Evolutionary conservation across 2,113 vertebrate genomes (phyloP), one percentile per base, ranked within the genome.

Genomic region (Pseudopipra pipra): DNA sequence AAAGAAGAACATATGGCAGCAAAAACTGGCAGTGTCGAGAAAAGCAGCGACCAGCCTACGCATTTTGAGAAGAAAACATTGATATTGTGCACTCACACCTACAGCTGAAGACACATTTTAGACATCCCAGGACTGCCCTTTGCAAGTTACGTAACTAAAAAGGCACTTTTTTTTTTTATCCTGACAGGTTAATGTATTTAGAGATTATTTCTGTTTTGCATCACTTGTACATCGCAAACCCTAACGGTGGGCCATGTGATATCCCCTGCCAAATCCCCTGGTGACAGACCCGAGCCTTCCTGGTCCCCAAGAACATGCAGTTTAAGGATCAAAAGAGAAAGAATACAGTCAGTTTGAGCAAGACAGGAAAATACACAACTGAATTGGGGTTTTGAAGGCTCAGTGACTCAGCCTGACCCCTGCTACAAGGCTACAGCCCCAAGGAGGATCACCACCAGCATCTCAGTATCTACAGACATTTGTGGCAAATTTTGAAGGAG

Each of bases 1-100:
- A 77, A 94, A 91, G 82, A 35, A 92, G 90, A 95, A 94, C 93
- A 96, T 94, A 93, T 87, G 96, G 92, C 23, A 94, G 75, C 75
- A 88, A 63, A 96, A 96, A 96, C 56, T 72, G 84, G 91, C 89
- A 61, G 63, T 11, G 63, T 89, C 1, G 56, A 73, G 92, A 80
- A 87, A 93, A 96, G 74, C 41, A 75, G 59, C 49, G 20, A 61
- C 27, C 87, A 70, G 74, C 79, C 93, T 73, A 90, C 66, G 25
- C 47, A 2, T 93, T 93, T 77, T 35, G 86, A 79, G 67, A 81
- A 76, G 93, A 87, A 95, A 94, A 95, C 91, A 92, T 27, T 85
- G 82, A 81, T 68, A 73, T 65, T 75, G 89, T 81, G 90, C 47
- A 49, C 56, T 54, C 66, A 89, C 96, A 95, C 92, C 94, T 94